Conservation (phyloP, 2,797 vertebrate genomes). For the Scarus forsteni region DNA sequence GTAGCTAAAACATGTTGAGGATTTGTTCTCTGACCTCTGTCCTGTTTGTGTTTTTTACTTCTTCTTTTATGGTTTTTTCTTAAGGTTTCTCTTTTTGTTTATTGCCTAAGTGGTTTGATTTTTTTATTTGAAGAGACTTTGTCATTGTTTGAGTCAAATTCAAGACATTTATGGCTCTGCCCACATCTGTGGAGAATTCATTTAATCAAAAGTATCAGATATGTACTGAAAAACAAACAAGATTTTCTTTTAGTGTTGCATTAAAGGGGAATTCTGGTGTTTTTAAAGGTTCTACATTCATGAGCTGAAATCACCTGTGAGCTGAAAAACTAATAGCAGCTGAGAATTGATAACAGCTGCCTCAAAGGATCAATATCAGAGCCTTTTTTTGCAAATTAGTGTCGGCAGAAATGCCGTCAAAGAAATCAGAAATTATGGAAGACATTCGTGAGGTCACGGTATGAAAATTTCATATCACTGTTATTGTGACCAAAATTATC, state of each 20-base stretch:
- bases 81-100: background rate
- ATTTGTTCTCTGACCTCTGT: conserved; percentile 3
- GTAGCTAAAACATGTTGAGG: conserved; percentile 15
- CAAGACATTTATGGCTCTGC: background rate
- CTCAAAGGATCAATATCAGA: background rate
- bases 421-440: no score
- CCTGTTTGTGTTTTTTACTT: background rate
- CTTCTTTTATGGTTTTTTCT: background rate
- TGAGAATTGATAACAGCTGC: background rate
- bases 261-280: no score
- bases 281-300: no score
- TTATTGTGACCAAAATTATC: no score
- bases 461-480: no score
- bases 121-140: conserved; percentile 4
- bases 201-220: background rate
- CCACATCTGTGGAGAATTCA: background rate
- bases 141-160: background rate
- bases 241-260: background rate
- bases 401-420: no score
- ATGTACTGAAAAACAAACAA: background rate
- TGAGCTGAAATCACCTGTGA: no score
- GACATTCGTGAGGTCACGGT: no score
- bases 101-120: conserved; percentile 12
- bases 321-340: background rate
- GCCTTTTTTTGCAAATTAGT: no score